A percentile compares a stretch with the other conserved stretches of the same genome.
phyloP scores from a whole-genome alignment of 2,888 invertebrate genomes.

The Apodemia hepburni region DNA sequence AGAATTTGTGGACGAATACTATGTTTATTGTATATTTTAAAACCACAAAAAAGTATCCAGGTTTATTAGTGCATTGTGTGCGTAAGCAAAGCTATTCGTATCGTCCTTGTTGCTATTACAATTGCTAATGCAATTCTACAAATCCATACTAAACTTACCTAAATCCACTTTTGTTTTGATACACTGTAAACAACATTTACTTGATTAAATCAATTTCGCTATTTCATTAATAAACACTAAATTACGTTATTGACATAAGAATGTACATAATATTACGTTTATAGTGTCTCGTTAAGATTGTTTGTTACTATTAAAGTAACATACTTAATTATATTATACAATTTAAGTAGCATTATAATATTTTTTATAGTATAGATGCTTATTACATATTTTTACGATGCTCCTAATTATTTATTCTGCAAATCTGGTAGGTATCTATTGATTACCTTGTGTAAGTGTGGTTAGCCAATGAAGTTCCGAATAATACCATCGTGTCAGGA shows the following conservation, averaged over 20 bases:
- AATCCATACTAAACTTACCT: slow-evolving; percentile 54
- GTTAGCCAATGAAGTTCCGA: too few species aligned
- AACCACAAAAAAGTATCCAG: neutral
- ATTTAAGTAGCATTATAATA: too few species aligned
- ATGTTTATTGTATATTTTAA: neutral
- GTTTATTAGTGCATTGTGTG: slow-evolving; percentile 10
- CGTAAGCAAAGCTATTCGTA: slow-evolving; percentile 29
- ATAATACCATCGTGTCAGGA: too few species aligned
- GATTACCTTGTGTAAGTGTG: too few species aligned
- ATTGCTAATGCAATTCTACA: slow-evolving; percentile 34
- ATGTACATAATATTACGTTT: neutral
- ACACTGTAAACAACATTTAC: slow-evolving; percentile 70
- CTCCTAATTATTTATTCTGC: too few species aligned
- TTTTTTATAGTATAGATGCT: neutral
- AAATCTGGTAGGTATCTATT: too few species aligned
- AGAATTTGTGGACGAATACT: neutral
- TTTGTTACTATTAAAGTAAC: too few species aligned
- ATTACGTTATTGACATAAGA: neutral
- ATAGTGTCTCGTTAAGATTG: neutral
- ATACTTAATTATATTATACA: too few species aligned
- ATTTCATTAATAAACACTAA: slow-evolving; percentile 6
- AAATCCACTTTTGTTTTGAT: slow-evolving; percentile 68
- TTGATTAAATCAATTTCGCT: slow-evolving; percentile 29
- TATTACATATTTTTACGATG: too few species aligned
- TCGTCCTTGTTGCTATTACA: slow-evolving; percentile 31